Evolutionary conservation across 1,140 invertebrate genomes (phyloP).

Genomic region (Drosophila trapezifrons): DNA sequence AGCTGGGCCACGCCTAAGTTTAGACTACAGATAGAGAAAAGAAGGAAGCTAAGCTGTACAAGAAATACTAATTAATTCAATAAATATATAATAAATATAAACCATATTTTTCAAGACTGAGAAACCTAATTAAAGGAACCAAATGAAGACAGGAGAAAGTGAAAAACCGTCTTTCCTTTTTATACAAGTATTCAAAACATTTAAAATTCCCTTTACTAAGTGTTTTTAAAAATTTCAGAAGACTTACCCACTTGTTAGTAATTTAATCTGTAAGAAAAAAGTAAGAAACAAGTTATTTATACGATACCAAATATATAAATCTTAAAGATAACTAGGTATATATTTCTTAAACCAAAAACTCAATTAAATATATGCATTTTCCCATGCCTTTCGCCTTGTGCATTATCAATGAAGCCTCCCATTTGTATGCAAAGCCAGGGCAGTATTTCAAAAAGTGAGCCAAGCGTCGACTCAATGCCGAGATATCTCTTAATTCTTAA

Average conservation of each 20-base stretch:
- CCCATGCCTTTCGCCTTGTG: not conserved
- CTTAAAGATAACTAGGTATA: not conserved
- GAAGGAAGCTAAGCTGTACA: no score
- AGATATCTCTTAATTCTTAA: conserved; percentile 76
- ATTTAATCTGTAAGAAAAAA: not conserved
- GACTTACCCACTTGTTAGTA: not conserved
- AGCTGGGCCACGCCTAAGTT: conserved; percentile 18
- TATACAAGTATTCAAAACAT: not conserved
- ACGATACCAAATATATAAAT: not conserved
- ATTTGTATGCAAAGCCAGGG: conserved; percentile 37
- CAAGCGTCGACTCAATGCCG: conserved; percentile 21
- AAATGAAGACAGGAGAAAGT: not conserved
- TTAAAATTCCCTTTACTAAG: no score
- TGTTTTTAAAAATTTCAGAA: not conserved
- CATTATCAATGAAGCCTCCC: conserved; percentile 33
- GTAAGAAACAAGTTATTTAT: not conserved
- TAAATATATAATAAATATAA: no score
- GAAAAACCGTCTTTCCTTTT: not conserved
- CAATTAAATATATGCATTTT: not conserved
- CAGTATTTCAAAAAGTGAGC: conserved; percentile 43
- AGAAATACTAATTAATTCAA: no score
- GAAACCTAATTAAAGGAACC: not conserved
- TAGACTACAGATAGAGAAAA: conserved; percentile 4
- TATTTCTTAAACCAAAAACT: not conserved
- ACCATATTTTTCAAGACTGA: not conserved